Conservation (phyloP, 2,888 invertebrate genomes). For the Shargacucullia verbasci region DNA sequence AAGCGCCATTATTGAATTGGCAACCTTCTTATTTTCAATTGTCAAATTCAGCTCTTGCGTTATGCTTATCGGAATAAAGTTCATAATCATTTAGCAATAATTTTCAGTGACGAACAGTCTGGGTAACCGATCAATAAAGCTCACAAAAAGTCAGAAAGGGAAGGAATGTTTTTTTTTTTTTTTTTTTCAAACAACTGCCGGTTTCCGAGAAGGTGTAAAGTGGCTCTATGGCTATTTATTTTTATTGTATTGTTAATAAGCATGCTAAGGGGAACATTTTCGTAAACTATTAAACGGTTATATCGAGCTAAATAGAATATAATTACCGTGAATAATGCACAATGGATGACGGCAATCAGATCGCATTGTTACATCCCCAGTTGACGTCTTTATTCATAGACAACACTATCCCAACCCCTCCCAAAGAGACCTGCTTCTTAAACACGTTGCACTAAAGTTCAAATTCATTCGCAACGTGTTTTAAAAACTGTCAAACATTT, state of each 20-base stretch:
- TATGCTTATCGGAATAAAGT: slow-evolving; percentile 38
- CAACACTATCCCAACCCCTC: slow-evolving; percentile 59
- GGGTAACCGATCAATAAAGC: slow-evolving; percentile 64
- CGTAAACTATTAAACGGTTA: slow-evolving; percentile 87
- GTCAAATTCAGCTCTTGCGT: slow-evolving; percentile 19
- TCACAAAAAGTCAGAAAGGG: slow-evolving; percentile 73
- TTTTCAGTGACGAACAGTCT: slow-evolving; percentile 27
- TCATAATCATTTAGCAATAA: slow-evolving; percentile 42
- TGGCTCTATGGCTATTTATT: slow-evolving; percentile 87
- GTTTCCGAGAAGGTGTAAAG: slow-evolving; percentile 89
- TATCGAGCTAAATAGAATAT: slow-evolving; percentile 89
- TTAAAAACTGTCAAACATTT: slow-evolving; percentile 20
- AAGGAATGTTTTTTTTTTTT: slow-evolving; percentile 62
- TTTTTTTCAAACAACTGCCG: slow-evolving; percentile 79
- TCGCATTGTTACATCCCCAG: slow-evolving; percentile 79
- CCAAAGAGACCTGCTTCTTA: slow-evolving; percentile 37
- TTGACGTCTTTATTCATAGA: slow-evolving; percentile 82
- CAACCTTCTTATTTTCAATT: slow-evolving; percentile 48
- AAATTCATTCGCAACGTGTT: neutral
- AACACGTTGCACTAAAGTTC: slow-evolving; percentile 28
- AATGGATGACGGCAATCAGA: slow-evolving; percentile 83
- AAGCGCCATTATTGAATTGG: slow-evolving; percentile 74
- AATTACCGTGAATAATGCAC: slow-evolving; percentile 86
- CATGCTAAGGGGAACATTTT: slow-evolving; percentile 82
- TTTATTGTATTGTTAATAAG: slow-evolving; percentile 89